Conservation (phyloP, 2,113 vertebrate species). For the Tachycineta bicolor region DNA sequence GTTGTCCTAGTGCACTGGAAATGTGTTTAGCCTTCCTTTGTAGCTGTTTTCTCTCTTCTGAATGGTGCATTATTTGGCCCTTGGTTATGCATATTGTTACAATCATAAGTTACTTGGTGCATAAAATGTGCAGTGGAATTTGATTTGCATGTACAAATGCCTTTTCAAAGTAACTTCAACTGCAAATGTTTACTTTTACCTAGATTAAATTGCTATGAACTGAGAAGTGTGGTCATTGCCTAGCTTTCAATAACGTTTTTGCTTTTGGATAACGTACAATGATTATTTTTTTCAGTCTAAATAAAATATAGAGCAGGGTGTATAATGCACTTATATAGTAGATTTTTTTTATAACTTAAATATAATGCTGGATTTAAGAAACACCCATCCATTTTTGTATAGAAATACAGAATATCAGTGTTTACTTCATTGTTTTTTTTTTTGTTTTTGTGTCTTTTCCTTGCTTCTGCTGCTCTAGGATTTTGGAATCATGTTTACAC, state of each 20-base stretch:
- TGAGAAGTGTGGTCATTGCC: not conserved
- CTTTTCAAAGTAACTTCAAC: not conserved
- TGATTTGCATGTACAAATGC: not conserved
- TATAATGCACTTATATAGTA: not conserved
- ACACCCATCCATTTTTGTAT: not conserved
- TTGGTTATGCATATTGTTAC: not conserved
- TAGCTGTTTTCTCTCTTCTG: not conserved
- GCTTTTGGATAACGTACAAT: not conserved
- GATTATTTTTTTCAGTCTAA: not conserved
- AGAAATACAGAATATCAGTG: not conserved
- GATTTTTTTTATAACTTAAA: not conserved
- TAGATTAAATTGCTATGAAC: not conserved
- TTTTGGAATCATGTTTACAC: slow-evolving; percentile 93
- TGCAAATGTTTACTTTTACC: not conserved
- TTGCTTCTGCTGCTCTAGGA: slow-evolving; percentile 79
- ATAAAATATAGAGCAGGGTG: not conserved
- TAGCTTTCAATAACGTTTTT: not conserved
- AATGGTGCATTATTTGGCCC: not conserved
- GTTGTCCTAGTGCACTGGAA: not conserved
- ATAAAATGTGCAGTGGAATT: not conserved
- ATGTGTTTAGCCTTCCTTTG: not conserved
- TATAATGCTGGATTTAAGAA: not conserved
- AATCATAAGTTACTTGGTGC: not conserved
- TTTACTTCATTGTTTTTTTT: slow-evolving; percentile 22
- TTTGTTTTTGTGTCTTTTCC: not conserved